Base-by-base conservation (phyloP, 2,797 vertebrate species). In the Pantherophis alleghaniensis region DNA sequence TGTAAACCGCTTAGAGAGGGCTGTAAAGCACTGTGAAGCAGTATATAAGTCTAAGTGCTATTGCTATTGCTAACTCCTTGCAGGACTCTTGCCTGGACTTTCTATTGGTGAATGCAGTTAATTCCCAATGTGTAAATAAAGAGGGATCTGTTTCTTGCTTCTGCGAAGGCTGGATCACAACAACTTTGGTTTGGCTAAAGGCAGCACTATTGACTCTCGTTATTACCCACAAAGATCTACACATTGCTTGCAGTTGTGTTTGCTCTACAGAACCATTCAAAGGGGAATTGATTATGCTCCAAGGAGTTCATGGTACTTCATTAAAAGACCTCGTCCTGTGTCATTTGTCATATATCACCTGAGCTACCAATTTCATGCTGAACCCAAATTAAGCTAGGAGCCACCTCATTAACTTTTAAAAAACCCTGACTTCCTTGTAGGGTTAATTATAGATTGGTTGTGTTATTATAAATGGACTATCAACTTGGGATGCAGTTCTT, bases 301-400 rank as follows among this genome's bases (percentile, higher is more conserved):
- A 60, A 89, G 55, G 98, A 96, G 96, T 98, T 98, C 98, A 98
- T 98, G 98, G 98, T 98, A 98, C 98, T 98, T 98, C 97, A 97
- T 98, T 99, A 98, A 99, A 98, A 98, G 97, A 98, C 98, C 97
- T 98, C 97, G 97, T 98, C 96, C 96, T 97, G 93, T 97, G 93
- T 98, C 98, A 99, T 99, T 99, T 99, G 98, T 99, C 98, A 98
- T 98, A 95, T 94, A 92, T 97, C 97, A 98, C 98, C 97, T 97
- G 98, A 97, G 97, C 95, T 96, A 93, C 96, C 96, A 96, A 96
- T 97, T 98, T 98, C 94, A 96, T 92, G 96, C 97, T 98, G 96
- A 98, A 94, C 96, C 96, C 96, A 98, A 99, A 99, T 99, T 98
- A 98, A 98, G 99, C 98, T 98, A 98, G 96, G 95, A 97, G 97